phyloP scores from a whole-genome alignment of 1,140 invertebrate genomes.

The Littorina saxatilis region DNA sequence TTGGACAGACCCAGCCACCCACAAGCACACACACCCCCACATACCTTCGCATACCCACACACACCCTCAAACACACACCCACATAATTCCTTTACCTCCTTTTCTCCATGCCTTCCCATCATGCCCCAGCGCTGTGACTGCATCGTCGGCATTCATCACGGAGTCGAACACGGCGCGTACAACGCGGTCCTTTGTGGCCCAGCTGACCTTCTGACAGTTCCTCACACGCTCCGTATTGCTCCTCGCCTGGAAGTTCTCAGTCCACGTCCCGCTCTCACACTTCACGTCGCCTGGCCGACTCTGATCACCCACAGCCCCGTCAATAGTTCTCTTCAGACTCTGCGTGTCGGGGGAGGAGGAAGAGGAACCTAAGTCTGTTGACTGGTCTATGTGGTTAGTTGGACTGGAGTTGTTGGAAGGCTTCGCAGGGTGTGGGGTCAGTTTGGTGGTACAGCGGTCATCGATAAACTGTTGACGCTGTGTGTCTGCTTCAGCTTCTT shows the following conservation, averaged over 20 bases:
- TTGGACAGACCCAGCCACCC: not conserved
- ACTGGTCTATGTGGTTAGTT: not conserved
- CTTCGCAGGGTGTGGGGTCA: constrained; percentile 22
- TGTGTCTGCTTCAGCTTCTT: constrained; percentile 17
- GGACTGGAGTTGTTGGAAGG: not conserved
- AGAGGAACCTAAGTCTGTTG: not conserved
- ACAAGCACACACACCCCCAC: not conserved
- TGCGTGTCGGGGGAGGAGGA: not conserved
- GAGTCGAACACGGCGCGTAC: constrained; percentile 80
- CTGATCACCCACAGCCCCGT: not conserved
- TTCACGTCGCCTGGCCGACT: not conserved
- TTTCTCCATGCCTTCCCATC: constrained; percentile 79
- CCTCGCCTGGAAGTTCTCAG: constrained; percentile 81
- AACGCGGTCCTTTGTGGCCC: constrained; percentile 81
- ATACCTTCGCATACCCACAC: not conserved
- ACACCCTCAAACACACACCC: not conserved
- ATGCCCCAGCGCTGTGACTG: constrained; percentile 70
- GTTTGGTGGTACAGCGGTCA: constrained; percentile 23
- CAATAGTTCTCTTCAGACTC: not conserved
- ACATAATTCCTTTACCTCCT: constrained; percentile 81
- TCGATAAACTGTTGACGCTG: constrained; percentile 42
- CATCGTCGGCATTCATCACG: constrained; percentile 76
- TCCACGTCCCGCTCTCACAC: constrained; percentile 72
- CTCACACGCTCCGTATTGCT: constrained; percentile 83
- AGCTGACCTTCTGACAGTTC: constrained; percentile 92